phyloP scores from a whole-genome alignment of 2,888 invertebrate species.

The Pseudanteris insignis region DNA sequence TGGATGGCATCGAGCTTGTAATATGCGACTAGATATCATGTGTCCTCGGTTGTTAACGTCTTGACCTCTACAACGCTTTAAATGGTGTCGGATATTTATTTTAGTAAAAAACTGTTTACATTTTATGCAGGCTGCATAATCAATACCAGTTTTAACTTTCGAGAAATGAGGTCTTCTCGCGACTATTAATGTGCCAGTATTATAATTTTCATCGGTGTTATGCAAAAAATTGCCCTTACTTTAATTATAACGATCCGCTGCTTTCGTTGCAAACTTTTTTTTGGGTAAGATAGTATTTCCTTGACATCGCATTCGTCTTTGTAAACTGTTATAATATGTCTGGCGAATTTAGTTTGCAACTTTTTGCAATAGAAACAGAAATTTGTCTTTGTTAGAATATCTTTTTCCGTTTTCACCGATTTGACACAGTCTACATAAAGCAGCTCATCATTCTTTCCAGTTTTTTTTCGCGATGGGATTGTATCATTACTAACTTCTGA shows the following conservation, averaged over 20 bases:
- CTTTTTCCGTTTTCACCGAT: too few relatives aligned
- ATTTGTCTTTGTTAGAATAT: too few relatives aligned
- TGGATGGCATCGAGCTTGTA: constrained; percentile 1
- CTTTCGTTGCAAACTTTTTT: not conserved
- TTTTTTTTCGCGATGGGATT: too few relatives aligned
- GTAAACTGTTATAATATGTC: not conserved
- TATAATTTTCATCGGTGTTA: constrained; percentile 39
- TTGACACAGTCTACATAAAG: too few relatives aligned
- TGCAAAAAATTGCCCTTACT: constrained; percentile 41
- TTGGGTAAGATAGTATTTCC: not conserved
- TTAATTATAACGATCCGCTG: not conserved
- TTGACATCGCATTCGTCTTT: constrained; percentile 3
- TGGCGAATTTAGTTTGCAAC: constrained; percentile 4
- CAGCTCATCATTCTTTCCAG: too few relatives aligned
- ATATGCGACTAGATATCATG: not conserved
- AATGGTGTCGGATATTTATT: constrained; percentile 38
- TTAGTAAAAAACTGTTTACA: constrained; percentile 44
- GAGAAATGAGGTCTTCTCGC: constrained; percentile 30
- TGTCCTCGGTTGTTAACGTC: constrained; percentile 1
- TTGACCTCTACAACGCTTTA: constrained; percentile 1
- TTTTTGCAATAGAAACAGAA: constrained; percentile 12
- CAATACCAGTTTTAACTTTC: constrained; percentile 15
- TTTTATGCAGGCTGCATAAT: constrained; percentile 37
- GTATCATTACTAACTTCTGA: too few relatives aligned
- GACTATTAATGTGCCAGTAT: constrained; percentile 45